phyloP scores from a whole-genome alignment of 2,888 invertebrate species.

The Nowickia ferox region DNA sequence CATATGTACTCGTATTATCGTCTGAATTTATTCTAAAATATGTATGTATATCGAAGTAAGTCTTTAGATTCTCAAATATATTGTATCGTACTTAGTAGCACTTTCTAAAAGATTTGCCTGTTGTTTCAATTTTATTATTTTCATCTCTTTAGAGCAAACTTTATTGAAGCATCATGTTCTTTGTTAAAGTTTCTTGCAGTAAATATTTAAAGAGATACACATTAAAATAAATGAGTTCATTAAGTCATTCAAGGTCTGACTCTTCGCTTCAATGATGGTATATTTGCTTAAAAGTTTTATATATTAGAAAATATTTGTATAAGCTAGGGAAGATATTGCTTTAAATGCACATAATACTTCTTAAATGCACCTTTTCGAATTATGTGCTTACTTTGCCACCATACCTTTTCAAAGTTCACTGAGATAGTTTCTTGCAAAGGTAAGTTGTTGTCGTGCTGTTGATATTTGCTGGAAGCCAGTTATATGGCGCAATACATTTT shows the following conservation, averaged over 20 bases:
- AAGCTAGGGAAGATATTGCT: constrained; percentile 25
- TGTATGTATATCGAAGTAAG: no score
- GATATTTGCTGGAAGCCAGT: constrained; percentile 41
- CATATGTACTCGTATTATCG: no score
- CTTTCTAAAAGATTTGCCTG: background rate
- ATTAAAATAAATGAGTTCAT: constrained; percentile 30
- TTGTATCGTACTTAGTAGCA: no score
- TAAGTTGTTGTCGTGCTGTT: constrained; percentile 19
- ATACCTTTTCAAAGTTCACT: constrained; percentile 22
- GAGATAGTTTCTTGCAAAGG: background rate
- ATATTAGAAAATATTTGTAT: constrained; percentile 26
- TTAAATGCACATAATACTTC: constrained; percentile 48
- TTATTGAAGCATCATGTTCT: background rate
- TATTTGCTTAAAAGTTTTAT: constrained; percentile 40
- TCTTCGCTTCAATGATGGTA: constrained; percentile 2
- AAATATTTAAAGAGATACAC: background rate
- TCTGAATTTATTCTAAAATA: no score
- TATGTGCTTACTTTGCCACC: constrained; percentile 37
- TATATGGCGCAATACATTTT: constrained; percentile 51
- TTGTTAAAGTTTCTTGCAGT: constrained; percentile 9
- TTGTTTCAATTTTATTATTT: background rate
- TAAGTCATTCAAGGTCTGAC: constrained; percentile 60
- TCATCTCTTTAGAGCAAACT: background rate
- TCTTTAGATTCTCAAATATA: no score
- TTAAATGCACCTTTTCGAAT: constrained; percentile 63